Base-by-base conservation (phyloP, 1,140 invertebrate species). In the Elymnias hypermnestra region DNA sequence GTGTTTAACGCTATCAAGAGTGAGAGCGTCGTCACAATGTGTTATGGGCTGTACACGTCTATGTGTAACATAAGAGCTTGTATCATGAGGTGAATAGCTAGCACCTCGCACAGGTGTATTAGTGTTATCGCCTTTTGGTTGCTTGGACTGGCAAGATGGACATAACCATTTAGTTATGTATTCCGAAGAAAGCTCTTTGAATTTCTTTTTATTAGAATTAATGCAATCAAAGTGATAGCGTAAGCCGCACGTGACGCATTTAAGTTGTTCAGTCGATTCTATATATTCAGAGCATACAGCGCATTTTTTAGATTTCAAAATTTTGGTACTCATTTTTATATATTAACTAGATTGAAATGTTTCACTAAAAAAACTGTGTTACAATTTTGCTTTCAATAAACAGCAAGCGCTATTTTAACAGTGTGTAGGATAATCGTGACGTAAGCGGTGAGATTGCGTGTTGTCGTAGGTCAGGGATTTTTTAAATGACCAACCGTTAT, bases 81-180 rank as follows among this genome's bases (percentile, higher is more conserved):
- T 10, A 37, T 46, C 21, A 4, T 22, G 21, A 22, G 21, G 8
- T 8, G 8, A 5, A 8, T 8, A 5, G 21, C 4, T 22, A 22
- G 21, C 21, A 4, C 4, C 8, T 22, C 21, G 21, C 4, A 22
- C 15, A 7, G 45, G 45, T 3, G 37, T 48, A 18, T 40, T 48
- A 4, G 36, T 29, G 8, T 48, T 40, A 13, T 48, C 37, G n/a
- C 36, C 37, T 35, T 47, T 47, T 2, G 45, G 35, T 23, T 40
- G 46, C 3, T 28, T 48, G 1, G 28, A 18, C 3, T 28, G 26
- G 12, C 45, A 48, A 2, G 36, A 12, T 17, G 25, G 36, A 8
- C 45, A 48, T 3, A 23, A 4, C 21, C 46, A 49, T 3, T 41
- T 49, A 7, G 6, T 26, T 45, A 31, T 44, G 5, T 29, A 28